These are phyloP conservation scores for Cercopithecus neglectus DNA, from an alignment of 2,797 vertebrate genomes.

Conservation along the genomic window DNA sequence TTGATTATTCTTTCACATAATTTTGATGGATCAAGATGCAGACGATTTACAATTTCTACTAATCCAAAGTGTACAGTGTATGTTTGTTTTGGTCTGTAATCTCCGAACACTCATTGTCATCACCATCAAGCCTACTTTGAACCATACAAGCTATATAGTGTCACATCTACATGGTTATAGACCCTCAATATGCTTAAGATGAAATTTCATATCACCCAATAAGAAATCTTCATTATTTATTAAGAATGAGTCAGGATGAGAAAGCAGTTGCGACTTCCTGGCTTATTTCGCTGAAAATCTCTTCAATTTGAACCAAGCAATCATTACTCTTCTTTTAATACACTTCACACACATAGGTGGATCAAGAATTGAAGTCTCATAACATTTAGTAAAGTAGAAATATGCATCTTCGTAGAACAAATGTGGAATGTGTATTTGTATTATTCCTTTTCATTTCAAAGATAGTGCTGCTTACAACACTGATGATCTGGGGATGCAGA, in stretches of 20 bases:
- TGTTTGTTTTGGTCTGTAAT: background rate
- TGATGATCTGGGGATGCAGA: background rate
- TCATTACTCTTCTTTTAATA: background rate
- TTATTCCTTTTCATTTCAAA: conserved; percentile 2
- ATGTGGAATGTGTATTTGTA: background rate
- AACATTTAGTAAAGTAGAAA: conserved; percentile 1
- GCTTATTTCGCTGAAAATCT: background rate
- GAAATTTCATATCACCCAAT: background rate
- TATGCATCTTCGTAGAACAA: background rate
- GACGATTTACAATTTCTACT: background rate
- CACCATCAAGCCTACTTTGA: background rate
- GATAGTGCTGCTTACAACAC: background rate
- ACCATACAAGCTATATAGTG: background rate
- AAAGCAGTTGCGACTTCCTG: conserved; percentile 24
- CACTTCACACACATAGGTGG: background rate
- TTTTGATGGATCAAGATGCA: background rate
- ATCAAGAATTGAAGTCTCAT: background rate
- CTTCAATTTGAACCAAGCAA: background rate
- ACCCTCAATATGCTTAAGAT: background rate
- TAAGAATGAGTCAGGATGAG: background rate
- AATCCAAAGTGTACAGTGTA: background rate
- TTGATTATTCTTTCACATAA: background rate
- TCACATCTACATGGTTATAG: background rate
- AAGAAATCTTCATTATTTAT: conserved; percentile 18
- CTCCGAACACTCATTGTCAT: background rate